Base-by-base conservation (phyloP, 2,113 vertebrate species). In the Semicossyphus pulcher region DNA sequence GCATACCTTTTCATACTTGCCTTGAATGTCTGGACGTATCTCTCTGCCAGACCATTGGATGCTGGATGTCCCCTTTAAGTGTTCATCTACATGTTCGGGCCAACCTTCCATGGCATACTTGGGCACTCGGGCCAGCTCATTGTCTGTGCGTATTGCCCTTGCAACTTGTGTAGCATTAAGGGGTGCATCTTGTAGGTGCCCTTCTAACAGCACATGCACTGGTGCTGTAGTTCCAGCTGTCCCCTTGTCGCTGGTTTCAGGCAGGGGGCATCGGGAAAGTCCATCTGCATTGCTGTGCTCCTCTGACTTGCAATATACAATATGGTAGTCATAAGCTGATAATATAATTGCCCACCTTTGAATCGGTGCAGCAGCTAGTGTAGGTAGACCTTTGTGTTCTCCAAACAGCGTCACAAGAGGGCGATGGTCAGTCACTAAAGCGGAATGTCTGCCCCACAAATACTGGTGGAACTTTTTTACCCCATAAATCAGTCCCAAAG, bases 391-490 rank as follows among this genome's bases (percentile, higher is more conserved):
- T 23, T 72, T 72, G 9, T 72, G 44, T 28, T 74, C 61, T 1
- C 37, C 59, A 45, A 45, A 54, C 4, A 45, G 49, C 10, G 68
- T 60, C n/a, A 41, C 1, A 0, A 68, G 37, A 18, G 63, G 64
- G 14, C 29, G 11, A 37, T 68, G 66, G 37, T 78, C 67, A 18
- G 76, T 72, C 0, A 34, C 36, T 12, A 72, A 9, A 0, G 41
- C 61, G 12, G 61, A 68, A 25, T 60, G 47, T 59, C 67, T 70
- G 5, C 8, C 21, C 31, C 67, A 59, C 23, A 49, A 49, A 11
- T 49, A 60, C 28, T 76, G 63, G 7, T 76, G 56, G 4, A 76
- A 61, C n/a, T 44, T 65, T 10, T 64, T 72, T 3, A 57, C 60
- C 1, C 62, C 42, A 58, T 42, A 60, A 42, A 60, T 44, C 59